Conservation (phyloP, 2,113 vertebrate species). For the Monarcha castaneiventris region DNA sequence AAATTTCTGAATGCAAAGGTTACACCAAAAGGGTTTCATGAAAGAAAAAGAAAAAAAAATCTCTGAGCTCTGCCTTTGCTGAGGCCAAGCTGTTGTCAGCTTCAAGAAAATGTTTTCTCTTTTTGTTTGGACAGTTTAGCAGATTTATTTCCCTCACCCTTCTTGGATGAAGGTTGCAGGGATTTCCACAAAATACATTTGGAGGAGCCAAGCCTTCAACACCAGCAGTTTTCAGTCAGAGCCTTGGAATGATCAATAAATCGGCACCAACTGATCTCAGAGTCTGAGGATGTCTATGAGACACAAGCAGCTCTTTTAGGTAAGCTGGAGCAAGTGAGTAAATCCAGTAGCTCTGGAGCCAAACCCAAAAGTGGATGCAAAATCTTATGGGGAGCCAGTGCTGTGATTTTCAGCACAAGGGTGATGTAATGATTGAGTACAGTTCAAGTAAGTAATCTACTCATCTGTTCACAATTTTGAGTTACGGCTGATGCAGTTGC, state of each 20-base stretch:
- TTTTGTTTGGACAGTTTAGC: slow-evolving; percentile 28
- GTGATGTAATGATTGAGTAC: slow-evolving; percentile 70
- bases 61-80: background rate
- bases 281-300: slow-evolving; percentile 42
- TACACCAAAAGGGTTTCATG: background rate
- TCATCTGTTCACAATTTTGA: slow-evolving; percentile 70
- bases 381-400: slow-evolving; percentile 50
- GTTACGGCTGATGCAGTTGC: slow-evolving; percentile 48
- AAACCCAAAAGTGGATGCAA: slow-evolving; percentile 66
- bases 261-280: slow-evolving; percentile 53
- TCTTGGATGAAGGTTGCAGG: slow-evolving; percentile 15
- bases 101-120: slow-evolving; percentile 38
- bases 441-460: slow-evolving; percentile 60
- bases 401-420: slow-evolving; percentile 43
- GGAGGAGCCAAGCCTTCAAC: slow-evolving; percentile 42
- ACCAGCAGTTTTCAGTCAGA: slow-evolving; percentile 47
- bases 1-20: background rate
- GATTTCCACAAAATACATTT: slow-evolving; percentile 49
- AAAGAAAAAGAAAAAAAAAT: background rate
- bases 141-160: slow-evolving; percentile 14
- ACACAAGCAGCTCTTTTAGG: slow-evolving; percentile 52
- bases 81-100: background rate
- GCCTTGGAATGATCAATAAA: slow-evolving; percentile 23
- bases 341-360: slow-evolving; percentile 67
- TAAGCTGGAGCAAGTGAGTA: slow-evolving; percentile 61